Percentiles rank a stretch among this genome's conserved stretches.
phyloP scores from a whole-genome alignment of 2,113 vertebrate species.

The Cyanoramphus novaezelandiae region DNA sequence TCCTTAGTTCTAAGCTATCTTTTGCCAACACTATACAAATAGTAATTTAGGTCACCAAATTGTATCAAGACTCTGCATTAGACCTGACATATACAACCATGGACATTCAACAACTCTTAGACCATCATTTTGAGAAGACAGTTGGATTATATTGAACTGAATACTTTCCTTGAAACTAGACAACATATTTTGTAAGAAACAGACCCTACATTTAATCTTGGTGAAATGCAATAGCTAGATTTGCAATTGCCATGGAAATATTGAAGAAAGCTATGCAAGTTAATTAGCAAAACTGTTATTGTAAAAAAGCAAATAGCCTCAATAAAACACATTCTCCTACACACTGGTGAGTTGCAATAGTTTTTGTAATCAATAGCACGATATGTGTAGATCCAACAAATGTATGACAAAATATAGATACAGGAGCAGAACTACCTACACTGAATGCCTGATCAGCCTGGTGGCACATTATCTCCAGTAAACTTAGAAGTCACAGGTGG shows the following conservation, averaged over 20 bases:
- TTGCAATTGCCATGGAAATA: constrained; percentile 47
- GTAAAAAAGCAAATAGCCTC: not conserved
- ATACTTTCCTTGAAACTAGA: constrained; percentile 55
- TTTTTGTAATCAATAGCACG: not conserved
- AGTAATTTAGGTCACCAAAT: not conserved
- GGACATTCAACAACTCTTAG: constrained; percentile 6
- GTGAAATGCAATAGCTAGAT: constrained; percentile 54
- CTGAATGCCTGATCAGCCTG: not conserved
- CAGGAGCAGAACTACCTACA: not conserved
- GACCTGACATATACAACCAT: not conserved
- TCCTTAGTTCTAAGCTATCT: not conserved
- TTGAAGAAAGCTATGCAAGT: constrained; percentile 52
- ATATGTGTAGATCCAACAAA: not conserved
- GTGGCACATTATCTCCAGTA: not conserved
- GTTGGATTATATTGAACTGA: constrained; percentile 28
- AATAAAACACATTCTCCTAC: not conserved
- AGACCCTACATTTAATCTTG: not conserved
- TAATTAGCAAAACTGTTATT: constrained; percentile 47
- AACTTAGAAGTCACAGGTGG: not conserved
- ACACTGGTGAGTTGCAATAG: not conserved
- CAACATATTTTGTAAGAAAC: constrained; percentile 41
- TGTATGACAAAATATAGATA: not conserved
- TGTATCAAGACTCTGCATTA: not conserved
- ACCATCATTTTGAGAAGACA: constrained; percentile 27
- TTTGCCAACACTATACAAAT: not conserved